Evolutionary conservation across 2,113 vertebrate species (phyloP), one percentile per base, ranked within the genome.

Genomic region (Eretmochelys imbricata): DNA sequence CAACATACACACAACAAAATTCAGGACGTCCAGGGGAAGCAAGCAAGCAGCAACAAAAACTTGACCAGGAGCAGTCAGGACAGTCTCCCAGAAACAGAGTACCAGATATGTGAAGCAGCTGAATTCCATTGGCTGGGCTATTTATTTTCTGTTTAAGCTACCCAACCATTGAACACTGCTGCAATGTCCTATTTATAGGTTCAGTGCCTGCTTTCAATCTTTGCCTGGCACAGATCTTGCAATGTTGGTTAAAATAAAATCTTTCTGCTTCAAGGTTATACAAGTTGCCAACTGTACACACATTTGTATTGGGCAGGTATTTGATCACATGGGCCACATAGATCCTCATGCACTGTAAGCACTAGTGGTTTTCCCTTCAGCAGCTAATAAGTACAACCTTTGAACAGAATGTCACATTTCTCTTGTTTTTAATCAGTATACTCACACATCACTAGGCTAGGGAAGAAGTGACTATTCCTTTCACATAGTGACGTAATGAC

Each of bases 71-170:
- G 29, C 76, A 92, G n/a, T 84, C 50, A 35, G 84, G 90, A 53
- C 85, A 94, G 62, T 82, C 80, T 80, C 5, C 2, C n/a, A 93
- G 65, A 87, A 90, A n/a, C 78, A 95, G 90, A 95, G 86, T 29
- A 2, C 2, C 6, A 42, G 69, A 93, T 8, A 59, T 62, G 92
- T 0, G 29, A 97, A 91, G 27, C 25, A 93, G 84, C 55, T 42
- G 51, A 93, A 91, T 72, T 51, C 88, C 53, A 85, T 79, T 69
- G 88, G 62, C 62, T 88, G 87, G 48, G 3, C 51, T 95, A 87
- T 48, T 89, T 97, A 57, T 80, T 25, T 25, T 97, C 89, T 87
- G 54, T n/a, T 93, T 94, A 89, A 91, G 96, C 95, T 91, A 96
- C 88, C 92, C 88, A 90, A 27, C 46, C 85, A 85, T 24, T 2